Evolutionary conservation across 2,888 invertebrate genomes (phyloP).

Genomic region (Parnassius mnemosyne): DNA sequence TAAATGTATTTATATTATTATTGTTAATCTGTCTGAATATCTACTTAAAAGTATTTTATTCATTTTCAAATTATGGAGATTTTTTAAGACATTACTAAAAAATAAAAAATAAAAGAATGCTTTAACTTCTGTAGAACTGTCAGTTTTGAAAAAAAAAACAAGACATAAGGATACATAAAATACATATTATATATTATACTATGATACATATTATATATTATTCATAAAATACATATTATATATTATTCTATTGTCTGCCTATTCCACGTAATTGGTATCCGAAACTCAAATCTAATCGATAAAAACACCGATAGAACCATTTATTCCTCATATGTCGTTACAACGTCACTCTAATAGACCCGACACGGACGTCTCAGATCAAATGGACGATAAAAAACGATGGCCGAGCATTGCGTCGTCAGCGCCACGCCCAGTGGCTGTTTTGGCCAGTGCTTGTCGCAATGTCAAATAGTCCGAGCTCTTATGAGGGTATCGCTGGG

Average conservation of each 20-base stretch:
- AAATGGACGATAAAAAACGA: constrained; percentile 49
- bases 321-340: constrained; percentile 20
- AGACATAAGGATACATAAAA: too few relatives aligned
- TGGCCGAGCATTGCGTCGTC: constrained; percentile 38
- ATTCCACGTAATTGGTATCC: constrained; percentile 1
- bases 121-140: too few relatives aligned
- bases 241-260: background rate
- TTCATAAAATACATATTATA: too few relatives aligned
- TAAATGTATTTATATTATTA: too few relatives aligned
- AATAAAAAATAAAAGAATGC: too few relatives aligned
- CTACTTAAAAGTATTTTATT: too few relatives aligned
- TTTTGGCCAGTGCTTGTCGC: constrained; percentile 28
- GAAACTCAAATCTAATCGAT: constrained; percentile 9
- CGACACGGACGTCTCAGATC: constrained; percentile 26
- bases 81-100: too few relatives aligned
- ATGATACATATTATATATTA: too few relatives aligned
- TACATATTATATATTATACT: too few relatives aligned
- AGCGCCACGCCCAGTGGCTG: constrained; percentile 50
- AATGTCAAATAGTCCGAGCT: constrained; percentile 4
- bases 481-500: constrained; percentile 6
- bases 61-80: too few relatives aligned
- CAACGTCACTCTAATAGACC: constrained; percentile 18
- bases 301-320: constrained; percentile 13
- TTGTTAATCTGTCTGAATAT: too few relatives aligned
- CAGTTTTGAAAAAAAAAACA: too few relatives aligned